Conservation (phyloP, 2,113 vertebrate species). For the Tetrao urogallus region DNA sequence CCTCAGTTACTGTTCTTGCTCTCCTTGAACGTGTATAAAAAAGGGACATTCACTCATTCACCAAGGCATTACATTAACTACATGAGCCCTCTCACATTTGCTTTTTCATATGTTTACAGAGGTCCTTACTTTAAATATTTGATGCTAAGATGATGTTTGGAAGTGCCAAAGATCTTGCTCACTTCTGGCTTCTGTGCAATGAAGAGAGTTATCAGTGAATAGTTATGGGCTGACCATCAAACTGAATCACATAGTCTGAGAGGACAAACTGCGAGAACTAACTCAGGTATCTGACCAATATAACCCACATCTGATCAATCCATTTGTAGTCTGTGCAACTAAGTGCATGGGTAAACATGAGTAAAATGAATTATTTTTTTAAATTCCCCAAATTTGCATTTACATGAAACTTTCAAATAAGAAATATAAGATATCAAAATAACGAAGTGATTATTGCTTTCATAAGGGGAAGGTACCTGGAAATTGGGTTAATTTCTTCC, state of each 20-base stretch:
- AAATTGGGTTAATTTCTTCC: not conserved
- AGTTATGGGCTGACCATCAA: not conserved
- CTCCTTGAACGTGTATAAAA: not conserved
- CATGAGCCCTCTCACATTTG: not conserved
- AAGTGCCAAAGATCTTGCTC: not conserved
- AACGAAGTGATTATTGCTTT: not conserved
- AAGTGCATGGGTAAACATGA: not conserved
- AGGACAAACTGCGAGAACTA: not conserved
- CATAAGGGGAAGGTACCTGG: not conserved
- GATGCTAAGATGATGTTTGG: not conserved
- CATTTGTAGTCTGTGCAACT: not conserved
- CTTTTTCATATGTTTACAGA: not conserved
- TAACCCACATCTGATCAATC: fast-evolving
- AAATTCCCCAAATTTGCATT: not conserved
- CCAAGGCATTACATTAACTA: not conserved
- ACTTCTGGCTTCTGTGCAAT: not conserved
- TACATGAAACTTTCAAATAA: not conserved
- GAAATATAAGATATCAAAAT: not conserved
- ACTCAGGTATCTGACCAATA: not conserved
- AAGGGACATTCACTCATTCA: not conserved
- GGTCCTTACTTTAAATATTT: not conserved
- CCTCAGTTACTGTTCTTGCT: not conserved
- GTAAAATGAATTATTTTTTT: not conserved
- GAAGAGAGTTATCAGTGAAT: not conserved
- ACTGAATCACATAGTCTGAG: not conserved